Evolutionary conservation across 2,888 invertebrate species (phyloP), one percentile per base, ranked within the genome.

Genomic region (Stenichneumon culpator): DNA sequence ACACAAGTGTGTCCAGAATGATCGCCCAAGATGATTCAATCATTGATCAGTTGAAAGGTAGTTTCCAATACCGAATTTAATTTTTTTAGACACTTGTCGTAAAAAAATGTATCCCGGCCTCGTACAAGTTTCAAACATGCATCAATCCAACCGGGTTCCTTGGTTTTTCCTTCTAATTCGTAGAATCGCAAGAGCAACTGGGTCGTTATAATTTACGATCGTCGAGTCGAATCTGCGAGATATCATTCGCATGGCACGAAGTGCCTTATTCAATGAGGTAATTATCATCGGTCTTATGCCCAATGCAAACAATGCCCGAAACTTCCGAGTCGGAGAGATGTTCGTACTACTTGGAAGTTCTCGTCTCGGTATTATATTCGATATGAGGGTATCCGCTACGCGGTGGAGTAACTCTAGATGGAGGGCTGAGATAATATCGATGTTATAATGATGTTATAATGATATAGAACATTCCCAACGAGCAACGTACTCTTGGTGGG

Each of bases 371-470:
- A 74, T 78, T 70, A 74, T 69, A 47, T 22, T 82, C 50, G 3
- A 39, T 70, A 69, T 47, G 67, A 14, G 19, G 44, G 57, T 39
- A 32, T 73, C n/a, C 28, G 32, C 1, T 52, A 50, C 52, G n/a
- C 22, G 28, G n/a, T 44, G 25, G 14, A 22, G 82, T 60, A 84
- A 84, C 74, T 39, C 57, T 70, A 75, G 74, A 79, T 67, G 39
- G 32, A n/a, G 54, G 63, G 14, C 19, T 32, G 50, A 67, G 63
- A 85, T 85, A 72, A 79, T 60, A 82, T 85, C 80, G 74, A 72
- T 72, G 82, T 67, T 75, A 67, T 70, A 79, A 82, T 74, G 84
- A 82, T 75, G 82, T 67, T 75, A 67, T 70, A 79, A 82, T 74
- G 84, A 82, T 75, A 79, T 54, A 65, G 79, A 65, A 70, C 36